Evolutionary conservation across 2,797 vertebrate species (phyloP), one percentile per base, ranked within the genome.

Genomic region (Sebastes matsubarae): DNA sequence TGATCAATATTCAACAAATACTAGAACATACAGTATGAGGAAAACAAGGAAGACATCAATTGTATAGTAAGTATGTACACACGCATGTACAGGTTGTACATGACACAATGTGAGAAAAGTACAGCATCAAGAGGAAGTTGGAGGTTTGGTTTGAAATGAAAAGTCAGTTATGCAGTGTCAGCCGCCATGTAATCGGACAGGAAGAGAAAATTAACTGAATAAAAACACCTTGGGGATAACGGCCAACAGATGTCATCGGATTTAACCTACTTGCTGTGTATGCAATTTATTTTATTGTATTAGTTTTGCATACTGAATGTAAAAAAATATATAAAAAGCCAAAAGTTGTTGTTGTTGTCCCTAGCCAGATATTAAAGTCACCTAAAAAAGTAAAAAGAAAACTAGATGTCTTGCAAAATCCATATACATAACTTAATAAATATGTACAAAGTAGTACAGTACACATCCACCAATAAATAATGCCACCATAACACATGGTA

Each of bases 141-240:
- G 12, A 24, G 4, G 16, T 64, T 7, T 59, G 14, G 1, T 25
- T 5, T 8, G 16, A 64, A 76, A 36, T 60, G 3, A 66, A 70
- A 83, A 57, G 10, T 65, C 6, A 55, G 25, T 79, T 64, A 29
- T 13, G 67, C n/a, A 87, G 82, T 38, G 57, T 52, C 24, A 50
- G 13, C 16, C 2, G 42, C 8, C 7, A 4, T 5, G 16, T 24
- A 10, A 65, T 65, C 12, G 1, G 20, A 68, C 38, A 50, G 9
- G n/a, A 20, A 36, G 6, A 38, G 8, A 12, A 69, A 22, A 57
- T 22, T 2, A 11, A 32, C 14, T 68, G 4, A 52, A 8, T 0
- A 8, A 24, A 59, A 59, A 1, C 18, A 46, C 38, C 32, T 6
- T 9, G 10, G 6, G 7, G 30, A 59, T 20, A 18, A 29, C 10